Percentiles rank a stretch among this genome's conserved stretches.
These are phyloP conservation scores for Tapera naevia DNA, from an alignment of 2,797 vertebrate species.

Conservation along the genomic window DNA sequence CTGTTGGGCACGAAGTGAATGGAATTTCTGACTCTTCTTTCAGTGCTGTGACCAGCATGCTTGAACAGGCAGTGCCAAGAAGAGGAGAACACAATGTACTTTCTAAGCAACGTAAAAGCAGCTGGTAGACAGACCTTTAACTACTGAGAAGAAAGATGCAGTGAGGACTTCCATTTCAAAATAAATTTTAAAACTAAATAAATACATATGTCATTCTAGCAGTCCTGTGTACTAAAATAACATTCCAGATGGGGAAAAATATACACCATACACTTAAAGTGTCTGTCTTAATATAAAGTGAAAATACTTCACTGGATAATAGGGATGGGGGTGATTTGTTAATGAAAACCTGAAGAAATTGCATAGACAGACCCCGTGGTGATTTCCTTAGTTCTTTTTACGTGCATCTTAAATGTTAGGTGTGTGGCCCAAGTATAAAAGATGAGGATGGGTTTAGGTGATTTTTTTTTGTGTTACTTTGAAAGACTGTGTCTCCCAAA, in stretches of 20 bases:
- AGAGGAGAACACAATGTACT: not conserved
- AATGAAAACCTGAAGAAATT: not conserved
- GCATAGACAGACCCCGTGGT: not conserved
- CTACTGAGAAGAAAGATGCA: not conserved
- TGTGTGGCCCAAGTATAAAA: not conserved
- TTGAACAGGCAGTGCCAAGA: not conserved
- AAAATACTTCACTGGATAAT: not conserved
- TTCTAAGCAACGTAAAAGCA: not conserved
- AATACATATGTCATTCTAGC: not conserved
- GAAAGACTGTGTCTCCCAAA: not conserved
- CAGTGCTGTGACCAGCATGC: constrained; percentile 1
- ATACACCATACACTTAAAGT: not conserved
- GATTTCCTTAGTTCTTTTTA: not conserved
- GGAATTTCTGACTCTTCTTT: constrained; percentile 35
- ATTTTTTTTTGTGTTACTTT: not conserved
- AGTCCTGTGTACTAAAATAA: not conserved
- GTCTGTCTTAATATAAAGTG: not conserved
- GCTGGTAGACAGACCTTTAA: constrained; percentile 14
- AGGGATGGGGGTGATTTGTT: not conserved
- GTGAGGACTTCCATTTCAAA: not conserved
- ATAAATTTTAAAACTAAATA: not conserved
- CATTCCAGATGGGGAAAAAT: not conserved
- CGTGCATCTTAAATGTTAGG: not conserved
- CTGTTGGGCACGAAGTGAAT: constrained; percentile 16
- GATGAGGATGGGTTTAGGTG: not conserved